Evolutionary conservation across 1,140 invertebrate species (phyloP).

Genomic region (Bombus sibiricus): DNA sequence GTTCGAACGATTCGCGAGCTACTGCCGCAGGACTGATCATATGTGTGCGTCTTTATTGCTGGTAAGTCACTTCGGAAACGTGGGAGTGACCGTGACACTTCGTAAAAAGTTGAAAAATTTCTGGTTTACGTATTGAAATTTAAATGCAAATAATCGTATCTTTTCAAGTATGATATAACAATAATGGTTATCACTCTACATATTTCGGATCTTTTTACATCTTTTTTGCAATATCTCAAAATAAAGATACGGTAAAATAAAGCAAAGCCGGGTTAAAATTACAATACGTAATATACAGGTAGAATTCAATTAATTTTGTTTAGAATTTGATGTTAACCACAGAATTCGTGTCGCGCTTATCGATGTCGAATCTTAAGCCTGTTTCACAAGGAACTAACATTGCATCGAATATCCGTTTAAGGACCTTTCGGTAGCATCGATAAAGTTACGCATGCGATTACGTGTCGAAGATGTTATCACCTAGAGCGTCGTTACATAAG

Average conservation of each 20-base stretch:
- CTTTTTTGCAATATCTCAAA: not conserved
- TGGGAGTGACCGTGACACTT: not conserved
- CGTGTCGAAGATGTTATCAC: slow-evolving; percentile 72
- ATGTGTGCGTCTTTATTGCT: slow-evolving; percentile 10
- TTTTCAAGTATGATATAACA: no score
- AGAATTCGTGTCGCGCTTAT: not conserved
- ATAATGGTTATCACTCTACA: no score
- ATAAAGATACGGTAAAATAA: not conserved
- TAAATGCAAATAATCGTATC: not conserved
- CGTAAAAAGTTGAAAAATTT: not conserved
- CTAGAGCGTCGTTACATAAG: slow-evolving; percentile 70
- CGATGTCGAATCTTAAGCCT: not conserved
- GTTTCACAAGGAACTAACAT: slow-evolving; percentile 15
- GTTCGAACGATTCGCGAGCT: not conserved
- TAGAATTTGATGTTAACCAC: not conserved
- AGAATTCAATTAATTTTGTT: not conserved
- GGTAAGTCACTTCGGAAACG: slow-evolving; percentile 6
- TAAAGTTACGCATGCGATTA: slow-evolving; percentile 67
- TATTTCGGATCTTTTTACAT: not conserved
- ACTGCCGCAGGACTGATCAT: slow-evolving; percentile 24
- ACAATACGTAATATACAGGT: not conserved
- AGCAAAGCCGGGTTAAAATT: not conserved
- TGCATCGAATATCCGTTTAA: not conserved
- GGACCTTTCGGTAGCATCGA: slow-evolving; percentile 53
- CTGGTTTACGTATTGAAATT: not conserved